Base-by-base conservation (phyloP, 2,888 invertebrate genomes). In the Plebejus melissa region DNA sequence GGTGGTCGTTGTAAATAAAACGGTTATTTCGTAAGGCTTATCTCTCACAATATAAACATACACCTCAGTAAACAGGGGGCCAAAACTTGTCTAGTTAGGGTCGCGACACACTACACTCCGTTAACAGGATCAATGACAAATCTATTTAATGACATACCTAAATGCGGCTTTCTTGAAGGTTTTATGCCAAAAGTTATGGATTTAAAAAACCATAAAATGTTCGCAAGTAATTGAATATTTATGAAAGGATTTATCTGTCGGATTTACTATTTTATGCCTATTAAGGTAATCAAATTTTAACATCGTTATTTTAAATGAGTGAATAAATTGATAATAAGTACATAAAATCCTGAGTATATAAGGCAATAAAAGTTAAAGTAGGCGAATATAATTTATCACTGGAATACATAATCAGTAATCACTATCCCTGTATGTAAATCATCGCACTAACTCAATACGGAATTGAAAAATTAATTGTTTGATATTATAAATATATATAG, bases 11-110 rank as follows among this genome's bases (percentile, higher is more conserved):
- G 72, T 72, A 72, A 72, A 72, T 72, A 72, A 72, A 72, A 72
- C 72, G 50, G 72, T 72, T 72, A 72, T 72, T 72, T 72, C 72
- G 72, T 72, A 72, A 72, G 72, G 72, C 72, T 72, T 72, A 72
- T 72, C 72, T 72, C 50, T 72, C 54, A 72, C 72, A 72, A 72
- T 72, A 54, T 72, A 72, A 72, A 72, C 54, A 72, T 46, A 72
- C 72, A 72, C 46, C 50, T 72, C 72, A 54, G 72, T 72, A 72
- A 72, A 72, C 72, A 54, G 32, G 72, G 72, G 72, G 72, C 50
- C 72, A 22, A 46, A 50, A 28, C 65, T 28, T 28, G 72, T 72
- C 72, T 72, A 72, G 22, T 72, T 72, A 72, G 50, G 72, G 50
- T 54, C 72, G 54, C 28, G 13, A 54, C 72, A 72, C 71, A 71